A percentile compares a stretch with the other conserved stretches of the same genome.
Evolutionary conservation across 2,888 invertebrate species (phyloP).

Genomic region (Tetramorium bicarinatum): DNA sequence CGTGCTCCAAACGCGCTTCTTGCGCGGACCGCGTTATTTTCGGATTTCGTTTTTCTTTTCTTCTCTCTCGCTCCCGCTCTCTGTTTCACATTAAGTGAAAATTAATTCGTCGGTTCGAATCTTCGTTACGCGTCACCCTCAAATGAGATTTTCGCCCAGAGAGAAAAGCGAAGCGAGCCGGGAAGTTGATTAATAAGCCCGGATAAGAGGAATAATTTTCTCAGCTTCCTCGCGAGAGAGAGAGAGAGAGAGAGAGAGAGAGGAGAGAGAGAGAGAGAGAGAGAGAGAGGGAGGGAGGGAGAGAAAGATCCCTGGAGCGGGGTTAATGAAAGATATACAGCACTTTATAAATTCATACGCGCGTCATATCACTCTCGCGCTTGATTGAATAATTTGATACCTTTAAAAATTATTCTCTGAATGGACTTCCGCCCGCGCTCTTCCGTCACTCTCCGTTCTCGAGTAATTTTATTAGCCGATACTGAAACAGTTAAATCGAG

Average conservation of each 20-base stretch:
- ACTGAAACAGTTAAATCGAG: conserved; percentile 12
- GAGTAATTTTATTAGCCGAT: not conserved
- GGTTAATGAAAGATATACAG: conserved; percentile 52
- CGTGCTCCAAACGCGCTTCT: conserved; percentile 2
- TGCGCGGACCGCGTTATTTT: conserved; percentile 21
- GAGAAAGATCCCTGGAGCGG: not conserved
- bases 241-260: not conserved
- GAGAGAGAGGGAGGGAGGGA: not conserved
- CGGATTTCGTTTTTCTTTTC: not conserved
- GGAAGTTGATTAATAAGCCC: conserved; percentile 45
- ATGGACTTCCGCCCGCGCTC: not conserved
- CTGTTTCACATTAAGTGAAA: conserved; percentile 25
- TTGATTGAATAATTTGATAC: conserved; percentile 23
- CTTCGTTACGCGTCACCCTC: conserved; percentile 4
- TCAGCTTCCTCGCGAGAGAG: conserved; percentile 5
- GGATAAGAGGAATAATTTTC: conserved; percentile 48
- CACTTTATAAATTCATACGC: conserved; percentile 34
- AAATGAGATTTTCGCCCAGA: conserved; percentile 20
- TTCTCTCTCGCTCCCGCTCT: not conserved
- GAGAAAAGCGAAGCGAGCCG: conserved; percentile 9
- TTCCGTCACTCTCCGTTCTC: not conserved
- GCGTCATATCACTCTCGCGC: conserved; percentile 13
- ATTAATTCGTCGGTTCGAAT: conserved; percentile 44
- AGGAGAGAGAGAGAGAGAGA: too few relatives aligned
- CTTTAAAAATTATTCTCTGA: conserved; percentile 21